Evolutionary conservation across 1,140 invertebrate genomes (phyloP).

Genomic region (Drosophila bocqueti): DNA sequence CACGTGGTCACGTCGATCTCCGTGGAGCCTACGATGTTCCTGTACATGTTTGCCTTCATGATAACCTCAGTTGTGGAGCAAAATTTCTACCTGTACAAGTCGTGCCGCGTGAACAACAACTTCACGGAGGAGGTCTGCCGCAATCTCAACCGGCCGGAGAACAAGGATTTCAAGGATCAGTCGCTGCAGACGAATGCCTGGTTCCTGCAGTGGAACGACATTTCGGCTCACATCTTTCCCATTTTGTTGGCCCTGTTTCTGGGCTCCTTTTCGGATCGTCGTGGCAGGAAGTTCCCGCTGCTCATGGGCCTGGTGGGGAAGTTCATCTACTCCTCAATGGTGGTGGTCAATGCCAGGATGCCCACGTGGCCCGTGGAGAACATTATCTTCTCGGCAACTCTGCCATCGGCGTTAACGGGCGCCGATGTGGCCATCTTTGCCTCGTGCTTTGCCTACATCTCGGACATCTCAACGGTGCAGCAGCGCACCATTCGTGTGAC

Average conservation of each 20-base stretch:
- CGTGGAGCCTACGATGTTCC: constrained; percentile 91
- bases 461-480: constrained; percentile 88
- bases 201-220: constrained; percentile 91
- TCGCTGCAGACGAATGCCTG: constrained; percentile 89
- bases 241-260: constrained; percentile 91
- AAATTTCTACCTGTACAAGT: constrained; percentile 90
- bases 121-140: constrained; percentile 88
- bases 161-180: constrained; percentile 87
- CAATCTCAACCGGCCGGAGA: constrained; percentile 85
- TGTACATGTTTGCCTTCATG: constrained; percentile 93
- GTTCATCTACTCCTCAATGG: constrained; percentile 90
- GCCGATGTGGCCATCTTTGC: constrained; percentile 91
- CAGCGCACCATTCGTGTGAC: constrained; percentile 90
- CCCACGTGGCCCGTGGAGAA: constrained; percentile 90
- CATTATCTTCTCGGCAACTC: constrained; percentile 89
- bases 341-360: constrained; percentile 89
- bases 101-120: constrained; percentile 89
- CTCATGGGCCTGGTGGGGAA: constrained; percentile 90
- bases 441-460: constrained; percentile 90
- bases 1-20: constrained; percentile 84
- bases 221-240: constrained; percentile 89
- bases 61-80: constrained; percentile 91
- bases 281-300: constrained; percentile 87
- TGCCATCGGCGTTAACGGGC: constrained; percentile 90
- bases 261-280: constrained; percentile 91